Base-by-base conservation (phyloP, 2,888 invertebrate genomes). In the Dichetophora obliterata region DNA sequence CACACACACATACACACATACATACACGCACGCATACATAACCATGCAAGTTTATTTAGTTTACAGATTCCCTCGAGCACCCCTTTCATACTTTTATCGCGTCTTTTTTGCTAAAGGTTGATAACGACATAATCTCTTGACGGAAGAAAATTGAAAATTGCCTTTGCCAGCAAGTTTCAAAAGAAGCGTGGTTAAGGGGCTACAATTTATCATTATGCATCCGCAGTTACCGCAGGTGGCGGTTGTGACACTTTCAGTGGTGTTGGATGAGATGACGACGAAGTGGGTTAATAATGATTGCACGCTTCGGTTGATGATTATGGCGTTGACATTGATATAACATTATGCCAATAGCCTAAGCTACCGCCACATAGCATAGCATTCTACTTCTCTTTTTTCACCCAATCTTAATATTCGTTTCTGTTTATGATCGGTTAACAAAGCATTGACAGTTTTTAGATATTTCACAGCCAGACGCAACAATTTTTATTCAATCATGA, bases 171-270 rank as follows among this genome's bases (percentile, higher is more conserved):
- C 43, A 11, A 43, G 43, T 11, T 43, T 43, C 11, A 43, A 43
- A 43, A 43, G 43, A 43, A 43, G 43, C 43, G 43, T 43, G 43
- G 43, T 43, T 54, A 54, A 31, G 37, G n/a, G 34, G 31, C 66
- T 34, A 37, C 66, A 37, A 66, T 66, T 66, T 66, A 66, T 66
- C 66, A 66, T 66, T 66, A 19, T 66, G 37, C 66, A 37, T 66
- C 66, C 66, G 43, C 66, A 66, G 66, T 37, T 37, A 66, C 43
- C 37, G 27, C 31, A 27, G 65, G 65, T 31, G 31, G 65, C 65
- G 14, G 65, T 31, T 34, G 65, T 34, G 34, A 65, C 65, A 27
- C 57, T 57, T 24, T 6, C 19, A 57, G 24, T 24, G 59, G 11
- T 59, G 59, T 24, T 24, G 59, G 24, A 1, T 24, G 19, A 19